Evolutionary conservation across 2,113 vertebrate species (phyloP), one percentile per base, ranked within the genome.

Genomic region (Marmota monax): DNA sequence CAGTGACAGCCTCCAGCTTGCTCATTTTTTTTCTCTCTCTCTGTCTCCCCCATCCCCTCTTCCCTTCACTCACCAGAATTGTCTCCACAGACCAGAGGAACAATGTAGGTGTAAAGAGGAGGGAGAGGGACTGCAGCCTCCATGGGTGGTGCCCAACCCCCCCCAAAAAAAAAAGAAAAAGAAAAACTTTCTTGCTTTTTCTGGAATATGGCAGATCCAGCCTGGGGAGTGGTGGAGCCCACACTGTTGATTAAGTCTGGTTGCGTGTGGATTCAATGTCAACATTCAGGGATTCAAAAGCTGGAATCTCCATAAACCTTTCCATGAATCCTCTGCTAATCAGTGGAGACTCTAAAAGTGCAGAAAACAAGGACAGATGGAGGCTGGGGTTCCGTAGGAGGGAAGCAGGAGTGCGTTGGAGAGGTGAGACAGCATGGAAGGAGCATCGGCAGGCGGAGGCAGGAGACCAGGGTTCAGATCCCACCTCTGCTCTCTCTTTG

Each of bases 231-330:
- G 9, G 56, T 7, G 14, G 25, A 86, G 65, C 32, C 27, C 72
- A 48, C 69, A 92, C 87, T 89, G n/a, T 37, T 69, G 92, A 96
- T 78, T 95, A 91, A 94, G 83, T 37, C 37, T 91, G 84, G 56
- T 72, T 84, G 65, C 29, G 67, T 73, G 63, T 76, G 83, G 37
- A 51, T 92, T 96, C 95, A 65, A 91, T 91, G 53, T 89, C 92
- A 37, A 61, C n/a, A 72, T 61, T 48, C 11, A 86, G 89, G 34
- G 61, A 88, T 72, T 69, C 39, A 39, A 84, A 90, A 87, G 39
- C 84, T 85, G 37, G 63, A 65, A 69, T 91, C 86, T 87, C 94
- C 45, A 51, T 56, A 95, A 77, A 87, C 32, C 12, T 90, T 77
- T 93, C 42, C 39, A 12, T 90, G 58, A 93, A 82, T 88, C n/a